Evolutionary conservation across 1,140 invertebrate genomes (phyloP), one percentile per base, ranked within the genome.

Genomic region (Nasonia longicornis): DNA sequence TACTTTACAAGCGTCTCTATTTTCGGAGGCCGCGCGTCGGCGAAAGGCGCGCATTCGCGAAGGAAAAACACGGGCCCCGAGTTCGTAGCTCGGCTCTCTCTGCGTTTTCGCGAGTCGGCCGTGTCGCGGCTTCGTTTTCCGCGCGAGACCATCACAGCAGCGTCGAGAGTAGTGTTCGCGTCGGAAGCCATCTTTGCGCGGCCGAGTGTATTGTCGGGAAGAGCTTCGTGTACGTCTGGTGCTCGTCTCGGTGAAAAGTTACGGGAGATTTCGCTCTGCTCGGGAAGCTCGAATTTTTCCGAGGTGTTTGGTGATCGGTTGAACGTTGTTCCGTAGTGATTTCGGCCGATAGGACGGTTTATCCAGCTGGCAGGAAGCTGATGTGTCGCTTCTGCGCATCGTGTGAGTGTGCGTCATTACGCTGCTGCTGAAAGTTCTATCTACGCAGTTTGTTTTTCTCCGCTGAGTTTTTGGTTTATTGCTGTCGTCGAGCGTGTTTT

Each of bases 391-490:
- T 80, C 69, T 74, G 79, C 63, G 79, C 72, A 69, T 66, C 79
- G 64, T 75, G 71, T 69, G 63, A 80, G 79, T 80, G 79, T 73
- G 71, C 72, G 79, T 80, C 79, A 69, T 29, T 64, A 79, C 1
- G 35, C 31, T 6, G 31, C 31, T 35, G 31, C 22, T 42, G 48
- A 2, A 63, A 71, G 45, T 26, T 26, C 3, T 64, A 29, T 22
- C 63, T 66, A 26, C 63, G 63, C 63, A 66, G 26, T 67, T 67
- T 4, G 29, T 67, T 42, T 67, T 42, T 66, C 64, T 77, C 52
- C 35, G 58, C 3, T 66, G 2, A 58, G 48, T 52, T 52, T 52
- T 52, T 52, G 12, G 12, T 52, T 16, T 52, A 16, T 52, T 22
- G 22, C 63, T 66, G 7, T 4, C 22, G 63, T 0, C 2, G 22